These are phyloP conservation scores for Tricholauxania praeusta DNA, from an alignment of 2,888 invertebrate genomes.

Conservation along the genomic window DNA sequence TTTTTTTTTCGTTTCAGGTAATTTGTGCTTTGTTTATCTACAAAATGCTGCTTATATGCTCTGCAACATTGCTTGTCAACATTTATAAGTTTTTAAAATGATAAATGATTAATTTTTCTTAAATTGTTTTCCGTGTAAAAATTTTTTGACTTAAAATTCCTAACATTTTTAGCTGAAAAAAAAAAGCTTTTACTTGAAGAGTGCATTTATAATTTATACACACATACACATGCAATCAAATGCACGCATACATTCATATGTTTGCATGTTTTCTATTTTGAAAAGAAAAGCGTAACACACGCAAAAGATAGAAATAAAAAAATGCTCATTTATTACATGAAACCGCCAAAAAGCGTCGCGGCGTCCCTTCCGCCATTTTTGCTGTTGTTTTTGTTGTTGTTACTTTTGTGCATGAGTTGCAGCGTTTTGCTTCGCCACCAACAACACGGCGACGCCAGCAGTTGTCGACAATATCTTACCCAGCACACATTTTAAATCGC, in stretches of 20 bases:
- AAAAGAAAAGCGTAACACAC: slow-evolving; percentile 24
- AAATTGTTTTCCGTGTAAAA: too few species aligned
- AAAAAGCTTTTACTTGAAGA: not conserved
- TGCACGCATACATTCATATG: slow-evolving; percentile 9
- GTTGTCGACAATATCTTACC: slow-evolving; percentile 8
- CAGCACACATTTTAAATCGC: not conserved
- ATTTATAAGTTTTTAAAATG: too few species aligned
- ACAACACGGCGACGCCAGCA: slow-evolving; percentile 26
- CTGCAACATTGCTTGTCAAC: too few species aligned
- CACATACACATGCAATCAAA: slow-evolving; percentile 13
- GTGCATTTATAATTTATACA: slow-evolving; percentile 15
- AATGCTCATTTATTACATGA: not conserved
- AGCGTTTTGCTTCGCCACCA: slow-evolving; percentile 55
- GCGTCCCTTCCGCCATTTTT: slow-evolving; percentile 8
- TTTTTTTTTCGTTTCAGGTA: too few species aligned
- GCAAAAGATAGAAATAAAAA: not conserved
- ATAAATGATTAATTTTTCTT: too few species aligned
- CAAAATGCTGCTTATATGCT: too few species aligned
- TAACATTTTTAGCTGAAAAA: too few species aligned
- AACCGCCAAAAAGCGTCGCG: slow-evolving; percentile 6
- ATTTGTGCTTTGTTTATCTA: too few species aligned
- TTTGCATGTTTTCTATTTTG: not conserved
- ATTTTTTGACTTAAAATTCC: too few species aligned
- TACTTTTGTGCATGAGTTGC: slow-evolving; percentile 16
- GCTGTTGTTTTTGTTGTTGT: slow-evolving; percentile 2